phyloP scores from a whole-genome alignment of 2,888 invertebrate genomes.

The Sericinus montela region DNA sequence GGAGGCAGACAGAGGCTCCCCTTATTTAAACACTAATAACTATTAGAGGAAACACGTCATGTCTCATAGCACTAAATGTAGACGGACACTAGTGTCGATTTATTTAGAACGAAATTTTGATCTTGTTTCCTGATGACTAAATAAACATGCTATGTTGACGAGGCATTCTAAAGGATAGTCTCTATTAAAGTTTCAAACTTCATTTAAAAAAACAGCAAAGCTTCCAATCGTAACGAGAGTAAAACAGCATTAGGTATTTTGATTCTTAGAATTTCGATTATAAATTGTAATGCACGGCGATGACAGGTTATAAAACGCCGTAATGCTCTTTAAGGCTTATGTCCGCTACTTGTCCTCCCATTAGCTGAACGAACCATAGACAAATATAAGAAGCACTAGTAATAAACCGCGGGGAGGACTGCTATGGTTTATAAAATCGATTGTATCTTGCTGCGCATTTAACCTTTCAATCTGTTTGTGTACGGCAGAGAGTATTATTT shows the following conservation, averaged over 20 bases:
- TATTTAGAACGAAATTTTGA: neutral
- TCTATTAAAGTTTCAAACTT: too few species aligned
- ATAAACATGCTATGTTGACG: too few species aligned
- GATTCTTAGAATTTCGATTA: too few species aligned
- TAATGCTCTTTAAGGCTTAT: neutral
- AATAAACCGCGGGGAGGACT: neutral
- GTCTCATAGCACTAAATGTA: neutral
- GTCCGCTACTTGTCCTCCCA: neutral
- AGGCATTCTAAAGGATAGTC: too few species aligned
- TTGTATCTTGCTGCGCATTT: neutral
- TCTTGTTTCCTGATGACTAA: neutral
- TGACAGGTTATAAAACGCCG: neutral
- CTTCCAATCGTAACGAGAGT: too few species aligned
- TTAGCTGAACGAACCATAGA: neutral
- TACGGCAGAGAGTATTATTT: neutral
- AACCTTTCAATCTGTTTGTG: neutral
- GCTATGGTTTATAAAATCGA: neutral
- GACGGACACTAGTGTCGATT: neutral
- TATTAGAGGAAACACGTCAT: neutral
- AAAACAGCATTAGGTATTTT: too few species aligned
- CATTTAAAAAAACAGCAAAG: too few species aligned
- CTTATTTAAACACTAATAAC: neutral
- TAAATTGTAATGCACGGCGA: too few species aligned
- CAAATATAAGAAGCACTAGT: neutral
- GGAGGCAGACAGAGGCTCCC: neutral